Conservation (phyloP, 2,113 vertebrate genomes). For the Holacanthus passer region DNA sequence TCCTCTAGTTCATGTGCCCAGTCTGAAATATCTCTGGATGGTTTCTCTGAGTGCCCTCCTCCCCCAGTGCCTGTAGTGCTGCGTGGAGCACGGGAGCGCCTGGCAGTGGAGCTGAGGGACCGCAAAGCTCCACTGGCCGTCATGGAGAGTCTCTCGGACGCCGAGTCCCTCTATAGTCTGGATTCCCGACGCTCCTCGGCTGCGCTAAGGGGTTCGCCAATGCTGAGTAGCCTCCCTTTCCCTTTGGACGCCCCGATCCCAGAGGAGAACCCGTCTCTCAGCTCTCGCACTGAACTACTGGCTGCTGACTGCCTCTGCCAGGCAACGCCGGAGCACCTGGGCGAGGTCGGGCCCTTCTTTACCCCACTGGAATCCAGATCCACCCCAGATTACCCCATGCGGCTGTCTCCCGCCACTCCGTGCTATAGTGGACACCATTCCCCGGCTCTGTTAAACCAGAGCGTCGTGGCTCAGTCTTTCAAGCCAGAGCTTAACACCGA, state of each 20-base stretch:
- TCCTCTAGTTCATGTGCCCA: constrained; percentile 92
- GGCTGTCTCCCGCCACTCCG: constrained; percentile 73
- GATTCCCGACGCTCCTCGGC: constrained; percentile 97
- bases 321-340: constrained; percentile 85
- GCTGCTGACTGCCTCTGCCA: constrained; percentile 93
- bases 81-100: constrained; percentile 92
- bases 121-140: constrained; percentile 95
- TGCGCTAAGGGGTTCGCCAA: constrained; percentile 94
- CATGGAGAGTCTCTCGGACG: constrained; percentile 98
- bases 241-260: constrained; percentile 95
- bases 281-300: constrained; percentile 96
- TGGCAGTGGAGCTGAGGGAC: constrained; percentile 92
- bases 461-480: constrained; percentile 70
- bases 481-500: constrained; percentile 56
- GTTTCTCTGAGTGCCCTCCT: constrained; percentile 94
- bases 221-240: constrained; percentile 94
- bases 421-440: constrained; percentile 79
- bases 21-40: constrained; percentile 96
- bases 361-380: constrained; percentile 74
- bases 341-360: constrained; percentile 83
- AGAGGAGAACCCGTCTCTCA: constrained; percentile 97
- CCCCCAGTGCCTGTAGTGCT: constrained; percentile 95
- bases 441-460: constrained; percentile 77
- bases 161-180: constrained; percentile 96
- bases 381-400: constrained; percentile 74